Base-by-base conservation (phyloP, 1,140 invertebrate genomes). In the Eurytemora carolleeae region DNA sequence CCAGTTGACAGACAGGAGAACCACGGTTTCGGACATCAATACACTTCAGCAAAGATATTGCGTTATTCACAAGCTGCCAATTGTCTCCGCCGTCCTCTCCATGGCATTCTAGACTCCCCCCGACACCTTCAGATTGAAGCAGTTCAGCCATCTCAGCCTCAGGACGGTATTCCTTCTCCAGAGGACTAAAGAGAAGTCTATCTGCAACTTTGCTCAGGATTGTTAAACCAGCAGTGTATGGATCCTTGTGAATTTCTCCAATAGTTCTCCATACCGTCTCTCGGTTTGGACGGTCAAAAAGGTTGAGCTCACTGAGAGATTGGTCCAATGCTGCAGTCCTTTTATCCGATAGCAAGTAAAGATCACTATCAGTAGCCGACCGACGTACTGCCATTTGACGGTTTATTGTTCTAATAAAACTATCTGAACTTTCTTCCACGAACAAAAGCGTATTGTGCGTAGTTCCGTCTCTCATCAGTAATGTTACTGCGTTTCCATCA, bases 221-320 rank as follows among this genome's bases (percentile, higher is more conserved):
- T 3, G 7, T 44, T 12, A 44, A n/a, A 44, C 31, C n/a, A 12
- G 31, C 7, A 44, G 7, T 7, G n/a, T 44, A 44, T 7, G 31
- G 31, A n/a, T 44, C 31, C 7, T 44, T 7, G 7, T 44, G 31
- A n/a, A 44, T 12, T n/a, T 23, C 66, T 62, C 23, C 52, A 25
- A n/a, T 64, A 53, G 20, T 64, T 54, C n/a, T 23, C 55, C 17
- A 59, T 59, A 21, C 60, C 56, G 25, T 67, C 65, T 63, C 26
- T 19, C n/a, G 22, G 21, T 19, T 57, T 15, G n/a, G 16, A 3
- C 87, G 82, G 63, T 80, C 76, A 74, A 87, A 84, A 26, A 92
- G 75, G 67, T 88, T 80, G 25, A 92, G 73, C 67, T 89, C 86
- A 24, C 85, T 83, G 69, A 92, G 89, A 0, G 87, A 89, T 68